These are phyloP conservation scores for Bovichtus variegatus DNA, from an alignment of 2,797 vertebrate genomes.

Conservation along the genomic window DNA sequence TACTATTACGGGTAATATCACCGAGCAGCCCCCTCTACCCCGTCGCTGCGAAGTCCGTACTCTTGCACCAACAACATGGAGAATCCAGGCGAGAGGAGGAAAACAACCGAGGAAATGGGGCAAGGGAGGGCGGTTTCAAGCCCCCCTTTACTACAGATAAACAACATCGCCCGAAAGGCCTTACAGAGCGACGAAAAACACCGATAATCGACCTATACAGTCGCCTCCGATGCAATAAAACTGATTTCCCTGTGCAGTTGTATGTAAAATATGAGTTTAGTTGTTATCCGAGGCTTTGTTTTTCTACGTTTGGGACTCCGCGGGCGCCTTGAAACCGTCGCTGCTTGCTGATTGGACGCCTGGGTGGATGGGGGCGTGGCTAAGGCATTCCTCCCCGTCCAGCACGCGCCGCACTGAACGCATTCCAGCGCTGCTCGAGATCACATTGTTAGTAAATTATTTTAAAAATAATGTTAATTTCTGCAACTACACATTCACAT, in stretches of 20 bases:
- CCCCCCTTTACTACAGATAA: conserved; percentile 89
- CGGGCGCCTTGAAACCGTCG: conserved; percentile 86
- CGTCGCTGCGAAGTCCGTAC: conserved; percentile 78
- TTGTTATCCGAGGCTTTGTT: conserved; percentile 80
- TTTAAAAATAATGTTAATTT: neutral
- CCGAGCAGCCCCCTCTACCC: conserved; percentile 66
- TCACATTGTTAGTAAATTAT: conserved; percentile 48
- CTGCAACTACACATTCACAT: too few relatives aligned
- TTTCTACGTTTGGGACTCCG: conserved; percentile 80
- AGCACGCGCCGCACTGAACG: conserved; percentile 79
- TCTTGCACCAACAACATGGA: conserved; percentile 89
- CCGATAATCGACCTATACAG: neutral
- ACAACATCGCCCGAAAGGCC: conserved; percentile 79
- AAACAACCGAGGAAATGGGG: conserved; percentile 91
- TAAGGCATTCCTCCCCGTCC: conserved; percentile 83
- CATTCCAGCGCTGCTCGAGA: conserved; percentile 82
- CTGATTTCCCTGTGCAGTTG: neutral
- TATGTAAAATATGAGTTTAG: conserved; percentile 62
- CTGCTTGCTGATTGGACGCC: conserved; percentile 77
- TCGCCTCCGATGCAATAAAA: neutral
- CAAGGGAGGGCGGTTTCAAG: conserved; percentile 87
- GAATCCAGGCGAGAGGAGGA: conserved; percentile 88
- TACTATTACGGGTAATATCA: conserved; percentile 41
- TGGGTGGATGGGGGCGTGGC: conserved; percentile 77
- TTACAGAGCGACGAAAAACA: conserved; percentile 23